Evolutionary conservation across 30 jellyfish, hydroid and myxozoan genomes (phyloP).

Genomic region (Catostylus mosaicus): DNA sequence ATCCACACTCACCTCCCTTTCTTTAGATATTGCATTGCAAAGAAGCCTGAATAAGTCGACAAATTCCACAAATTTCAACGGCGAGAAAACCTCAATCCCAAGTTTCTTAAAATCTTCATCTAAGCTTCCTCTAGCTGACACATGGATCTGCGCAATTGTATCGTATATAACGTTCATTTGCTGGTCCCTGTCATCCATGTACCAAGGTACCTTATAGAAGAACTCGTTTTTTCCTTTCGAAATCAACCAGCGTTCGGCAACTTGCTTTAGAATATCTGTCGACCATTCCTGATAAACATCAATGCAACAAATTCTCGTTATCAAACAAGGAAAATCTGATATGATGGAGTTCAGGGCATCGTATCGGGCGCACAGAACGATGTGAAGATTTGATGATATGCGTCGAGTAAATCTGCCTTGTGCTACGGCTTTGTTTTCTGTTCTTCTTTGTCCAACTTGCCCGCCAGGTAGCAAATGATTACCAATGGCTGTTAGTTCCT

Average conservation of each 20-base stretch:
- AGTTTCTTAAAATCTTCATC: constrained; percentile 28
- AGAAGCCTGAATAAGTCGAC: constrained; percentile 52
- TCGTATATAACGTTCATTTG: constrained; percentile 33
- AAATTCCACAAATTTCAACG: constrained; percentile 67
- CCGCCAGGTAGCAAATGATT: constrained; percentile 80
- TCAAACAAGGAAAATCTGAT: constrained; percentile 22
- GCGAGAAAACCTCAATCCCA: constrained; percentile 58
- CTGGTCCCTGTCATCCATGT: constrained; percentile 18
- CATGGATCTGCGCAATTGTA: constrained; percentile 49
- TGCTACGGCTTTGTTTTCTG: constrained; percentile 62
- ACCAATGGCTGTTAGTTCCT: constrained; percentile 56
- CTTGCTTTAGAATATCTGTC: constrained; percentile 34
- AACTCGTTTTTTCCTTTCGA: constrained; percentile 57
- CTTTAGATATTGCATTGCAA: constrained; percentile 45
- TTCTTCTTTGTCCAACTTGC: constrained; percentile 50
- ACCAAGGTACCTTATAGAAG: constrained; percentile 42
- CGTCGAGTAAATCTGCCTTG: constrained; percentile 73
- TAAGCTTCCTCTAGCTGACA: constrained; percentile 26
- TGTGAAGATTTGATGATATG: constrained; percentile 60
- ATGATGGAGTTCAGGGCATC: constrained; percentile 15
- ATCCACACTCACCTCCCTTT: constrained; percentile 16
- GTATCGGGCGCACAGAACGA: constrained; percentile 52
- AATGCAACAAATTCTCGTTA: constrained; percentile 47
- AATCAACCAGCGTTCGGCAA: constrained; percentile 59
- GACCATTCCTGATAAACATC: constrained; percentile 60